These are phyloP conservation scores for Tribolium castaneum DNA, from an alignment of 1,140 invertebrate genomes.

Conservation along the genomic window DNA sequence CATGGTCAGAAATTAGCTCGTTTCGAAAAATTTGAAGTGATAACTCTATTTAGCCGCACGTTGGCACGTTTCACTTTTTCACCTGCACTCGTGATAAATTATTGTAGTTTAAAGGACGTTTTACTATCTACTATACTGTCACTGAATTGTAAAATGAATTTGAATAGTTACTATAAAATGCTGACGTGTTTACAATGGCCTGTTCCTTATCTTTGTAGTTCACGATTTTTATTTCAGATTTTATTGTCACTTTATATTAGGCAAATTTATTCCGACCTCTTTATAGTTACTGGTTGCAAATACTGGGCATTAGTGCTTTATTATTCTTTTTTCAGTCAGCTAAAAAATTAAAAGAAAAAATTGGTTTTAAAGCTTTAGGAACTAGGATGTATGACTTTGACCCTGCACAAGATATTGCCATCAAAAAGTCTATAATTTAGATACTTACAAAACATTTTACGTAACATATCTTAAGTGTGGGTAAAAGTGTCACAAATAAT, in stretches of 20 bases:
- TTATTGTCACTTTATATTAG: neutral
- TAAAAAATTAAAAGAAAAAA: no score
- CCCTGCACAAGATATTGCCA: no score
- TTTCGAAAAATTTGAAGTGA: neutral
- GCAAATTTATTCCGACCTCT: neutral
- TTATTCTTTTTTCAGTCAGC: no score
- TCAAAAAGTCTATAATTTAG: neutral
- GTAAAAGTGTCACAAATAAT: neutral
- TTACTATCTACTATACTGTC: slow-evolving; percentile 6
- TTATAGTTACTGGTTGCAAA: no score
- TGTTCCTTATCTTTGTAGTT: neutral
- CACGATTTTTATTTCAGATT: neutral
- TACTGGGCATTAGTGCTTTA: no score
- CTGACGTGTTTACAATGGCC: neutral
- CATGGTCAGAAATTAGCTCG: neutral
- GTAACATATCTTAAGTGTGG: neutral
- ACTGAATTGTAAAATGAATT: neutral
- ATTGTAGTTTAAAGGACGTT: neutral
- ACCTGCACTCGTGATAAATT: neutral
- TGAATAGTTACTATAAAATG: neutral
- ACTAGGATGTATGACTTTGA: no score
- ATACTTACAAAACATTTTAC: neutral
- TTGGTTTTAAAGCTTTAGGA: no score
- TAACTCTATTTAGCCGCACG: neutral
- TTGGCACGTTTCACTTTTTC: slow-evolving; percentile 21